These are phyloP conservation scores for Lonchura striata DNA, from an alignment of 2,113 vertebrate genomes.

Conservation along the genomic window DNA sequence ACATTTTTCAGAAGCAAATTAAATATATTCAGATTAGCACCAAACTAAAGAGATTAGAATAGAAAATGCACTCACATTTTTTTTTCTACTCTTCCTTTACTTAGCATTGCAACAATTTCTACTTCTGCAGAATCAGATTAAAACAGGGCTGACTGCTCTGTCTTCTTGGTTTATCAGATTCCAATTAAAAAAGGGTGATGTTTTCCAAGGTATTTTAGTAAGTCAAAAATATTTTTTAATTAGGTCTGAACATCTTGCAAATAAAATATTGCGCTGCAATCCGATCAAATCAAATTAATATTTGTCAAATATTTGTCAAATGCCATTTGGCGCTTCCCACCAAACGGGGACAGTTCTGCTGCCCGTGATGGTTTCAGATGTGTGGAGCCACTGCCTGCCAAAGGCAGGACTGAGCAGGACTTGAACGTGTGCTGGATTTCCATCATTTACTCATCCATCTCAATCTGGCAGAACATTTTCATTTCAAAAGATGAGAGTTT, in stretches of 20 bases:
- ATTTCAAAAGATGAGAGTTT: background rate
- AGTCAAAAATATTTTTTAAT: background rate
- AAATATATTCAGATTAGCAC: background rate
- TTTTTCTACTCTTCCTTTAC: background rate
- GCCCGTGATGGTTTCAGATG: background rate
- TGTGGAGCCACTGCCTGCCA: background rate
- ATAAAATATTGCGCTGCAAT: background rate
- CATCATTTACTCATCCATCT: background rate
- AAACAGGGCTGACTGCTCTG: rapidly evolving
- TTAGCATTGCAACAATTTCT: background rate
- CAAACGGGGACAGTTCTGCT: background rate
- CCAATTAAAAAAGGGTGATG: background rate
- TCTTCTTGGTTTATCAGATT: background rate
- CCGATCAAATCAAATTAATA: background rate
- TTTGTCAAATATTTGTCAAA: slow-evolving; percentile 5
- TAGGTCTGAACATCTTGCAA: background rate
- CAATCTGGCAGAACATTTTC: background rate
- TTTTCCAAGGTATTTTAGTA: background rate
- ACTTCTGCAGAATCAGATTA: background rate
- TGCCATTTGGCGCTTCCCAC: background rate
- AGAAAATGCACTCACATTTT: background rate
- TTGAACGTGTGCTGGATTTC: background rate
- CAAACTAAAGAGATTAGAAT: background rate
- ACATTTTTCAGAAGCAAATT: background rate
- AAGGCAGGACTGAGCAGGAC: background rate